Base-by-base conservation (phyloP, 2,888 invertebrate species). In the Patella caerulea region DNA sequence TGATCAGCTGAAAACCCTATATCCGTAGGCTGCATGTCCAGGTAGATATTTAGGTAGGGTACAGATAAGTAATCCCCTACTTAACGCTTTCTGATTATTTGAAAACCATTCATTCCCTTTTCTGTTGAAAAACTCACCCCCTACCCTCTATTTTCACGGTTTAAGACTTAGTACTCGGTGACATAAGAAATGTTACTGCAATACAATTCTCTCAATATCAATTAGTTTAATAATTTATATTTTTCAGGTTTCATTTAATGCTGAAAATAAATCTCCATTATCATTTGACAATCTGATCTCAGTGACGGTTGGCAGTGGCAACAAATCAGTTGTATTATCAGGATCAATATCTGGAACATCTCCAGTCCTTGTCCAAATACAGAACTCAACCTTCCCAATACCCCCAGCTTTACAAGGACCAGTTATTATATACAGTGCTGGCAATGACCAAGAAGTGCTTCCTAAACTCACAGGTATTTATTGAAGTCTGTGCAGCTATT, bases 301-400 rank as follows among this genome's bases (percentile, higher is more conserved):
- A 7, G 83, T 88, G 2, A 73, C 77, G 17, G 70, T 86, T 17
- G 75, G 77, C n/a, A 82, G 79, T 56, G 83, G 82, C 9, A 77
- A 77, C 17, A 74, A 78, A 53, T 59, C 76, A 5, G 76, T 83
- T 24, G 79, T 81, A 19, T 71, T 88, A 11, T 72, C 78, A 15
- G 88, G 88, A 34, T 83, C 85, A 53, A 83, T 86, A 52, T 85
- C 86, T 2, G 86, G 85, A 11, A 82, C 82, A n/a, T 79, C 79
- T 19, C 79, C 87, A 9, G 79, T 86, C 17, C 81, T 88, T 24
- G 77, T 85, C 55, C 82, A 83, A 29, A 77, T 87, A 1, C 84
- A 86, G 75, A 85, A 82, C 12, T 74, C 81, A 34, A 29, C 55
- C 9, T 88, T 88, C 74, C 29, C 79, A 1, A 79, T 84, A 9